Evolutionary conservation across 2,888 invertebrate genomes (phyloP).

Genomic region (Cryptocephalus primarius): DNA sequence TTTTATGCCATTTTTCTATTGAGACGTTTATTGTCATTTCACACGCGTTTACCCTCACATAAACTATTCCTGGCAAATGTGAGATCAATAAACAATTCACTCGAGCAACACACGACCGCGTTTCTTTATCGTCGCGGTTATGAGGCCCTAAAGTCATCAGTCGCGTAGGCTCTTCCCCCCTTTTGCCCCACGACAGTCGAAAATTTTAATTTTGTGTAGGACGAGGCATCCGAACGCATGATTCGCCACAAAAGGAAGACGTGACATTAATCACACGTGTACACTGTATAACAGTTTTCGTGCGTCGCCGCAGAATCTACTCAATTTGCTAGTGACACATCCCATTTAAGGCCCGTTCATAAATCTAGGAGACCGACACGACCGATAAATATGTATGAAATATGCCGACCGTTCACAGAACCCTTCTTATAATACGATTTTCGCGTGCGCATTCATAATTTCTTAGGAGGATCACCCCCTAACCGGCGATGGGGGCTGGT

Average conservation of each 20-base stretch:
- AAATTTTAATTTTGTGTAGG: background rate
- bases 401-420: constrained; percentile 20
- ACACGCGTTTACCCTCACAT: too few species aligned
- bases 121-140: too few species aligned
- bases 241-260: background rate
- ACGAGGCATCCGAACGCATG: constrained; percentile 2
- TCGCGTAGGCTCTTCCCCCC: too few species aligned
- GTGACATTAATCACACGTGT: constrained; percentile 18
- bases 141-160: too few species aligned
- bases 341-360: constrained; percentile 28
- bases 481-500: too few species aligned
- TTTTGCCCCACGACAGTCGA: too few species aligned
- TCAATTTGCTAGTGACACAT: constrained; percentile 30
- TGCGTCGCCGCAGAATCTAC: constrained; percentile 11
- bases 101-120: too few species aligned
- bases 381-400: constrained; percentile 34
- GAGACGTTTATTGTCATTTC: too few species aligned
- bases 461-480: constrained; percentile 13
- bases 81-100: too few species aligned
- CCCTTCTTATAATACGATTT: constrained; percentile 22
- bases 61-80: too few species aligned
- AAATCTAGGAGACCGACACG: constrained; percentile 20
- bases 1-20: too few species aligned
- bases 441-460: constrained; percentile 20
- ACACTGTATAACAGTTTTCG: constrained; percentile 1